Evolutionary conservation across 2,113 vertebrate genomes (phyloP), one percentile per base, ranked within the genome.

Genomic region (Monopterus albus): DNA sequence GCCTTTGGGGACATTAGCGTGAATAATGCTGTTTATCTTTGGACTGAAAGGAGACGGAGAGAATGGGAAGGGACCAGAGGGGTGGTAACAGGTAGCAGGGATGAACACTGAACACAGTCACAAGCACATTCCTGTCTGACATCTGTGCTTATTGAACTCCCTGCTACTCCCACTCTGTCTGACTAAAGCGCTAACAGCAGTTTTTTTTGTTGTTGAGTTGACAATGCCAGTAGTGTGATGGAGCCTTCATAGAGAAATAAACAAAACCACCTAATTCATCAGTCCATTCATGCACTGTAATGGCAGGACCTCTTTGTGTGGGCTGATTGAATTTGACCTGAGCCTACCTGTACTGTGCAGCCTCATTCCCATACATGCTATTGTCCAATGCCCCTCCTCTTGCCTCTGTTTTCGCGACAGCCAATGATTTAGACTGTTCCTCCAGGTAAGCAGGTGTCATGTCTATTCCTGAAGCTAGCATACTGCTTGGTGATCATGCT

Each of bases 361-460:
- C 75, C 69, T 85, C 84, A 71, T 76, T 75, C 78, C 74, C 28
- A 72, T 62, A 73, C 72, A 56, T 4, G 62, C 81, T 38, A 66
- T 90, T 87, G 83, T 89, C 40, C 50, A 17, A 45, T 5, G 25
- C 43, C 29, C 49, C 65, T 46, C 72, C 73, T 67, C 55, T 38
- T 53, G 56, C 61, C 25, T 63, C 71, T 33, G 50, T 69, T 64
- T 81, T 60, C 26, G 68, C 62, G 78, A 64, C 77, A 83, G 53
- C 69, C 10, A 7, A 59, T 76, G 75, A 89, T 88, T 83, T 80
- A 84, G 53, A 63, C 51, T 1, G 25, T 75, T 81, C 79, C 65
- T 81, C 57, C 71, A 86, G 85, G 86, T 88, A 76, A 88, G 81
- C 86, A 87, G 85, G 87, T 87, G 88, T 79, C 84, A 82, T 64